Conservation (phyloP, 2,113 vertebrate genomes). For the Erythrocercus mccallii region DNA sequence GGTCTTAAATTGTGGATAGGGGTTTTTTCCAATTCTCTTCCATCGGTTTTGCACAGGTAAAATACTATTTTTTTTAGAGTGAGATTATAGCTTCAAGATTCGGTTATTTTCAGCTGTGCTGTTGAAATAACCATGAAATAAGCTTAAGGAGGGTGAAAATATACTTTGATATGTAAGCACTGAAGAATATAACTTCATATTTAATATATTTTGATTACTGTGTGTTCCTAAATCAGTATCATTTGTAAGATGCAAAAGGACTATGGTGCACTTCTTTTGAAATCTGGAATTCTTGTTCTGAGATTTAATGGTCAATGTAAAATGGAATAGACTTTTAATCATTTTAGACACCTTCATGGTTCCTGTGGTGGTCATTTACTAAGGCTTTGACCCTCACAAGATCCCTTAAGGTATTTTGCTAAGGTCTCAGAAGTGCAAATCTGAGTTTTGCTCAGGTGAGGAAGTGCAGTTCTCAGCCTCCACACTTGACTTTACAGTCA, state of each 20-base stretch:
- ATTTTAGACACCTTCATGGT: not conserved
- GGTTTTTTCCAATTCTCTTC: not conserved
- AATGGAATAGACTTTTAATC: not conserved
- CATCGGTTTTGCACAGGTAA: not conserved
- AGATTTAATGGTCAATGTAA: not conserved
- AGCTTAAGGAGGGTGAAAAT: conserved; percentile 1
- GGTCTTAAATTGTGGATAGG: not conserved
- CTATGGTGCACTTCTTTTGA: not conserved
- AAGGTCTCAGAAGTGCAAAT: not conserved
- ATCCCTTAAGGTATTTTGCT: not conserved
- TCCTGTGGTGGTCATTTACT: not conserved
- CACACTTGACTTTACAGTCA: not conserved
- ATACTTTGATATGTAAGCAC: not conserved
- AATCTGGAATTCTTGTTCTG: not conserved
- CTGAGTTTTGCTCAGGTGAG: not conserved
- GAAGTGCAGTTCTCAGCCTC: not conserved
- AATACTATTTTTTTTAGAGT: not conserved
- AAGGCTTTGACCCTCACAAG: not conserved
- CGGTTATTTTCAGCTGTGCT: not conserved
- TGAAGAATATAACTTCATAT: not conserved
- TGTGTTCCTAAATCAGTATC: not conserved
- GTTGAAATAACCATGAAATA: not conserved
- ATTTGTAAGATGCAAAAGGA: not conserved
- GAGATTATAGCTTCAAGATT: not conserved
- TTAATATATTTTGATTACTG: not conserved